Evolutionary conservation across 2,113 vertebrate genomes (phyloP), one percentile per base, ranked within the genome.

Genomic region (Isurus oxyrinchus): DNA sequence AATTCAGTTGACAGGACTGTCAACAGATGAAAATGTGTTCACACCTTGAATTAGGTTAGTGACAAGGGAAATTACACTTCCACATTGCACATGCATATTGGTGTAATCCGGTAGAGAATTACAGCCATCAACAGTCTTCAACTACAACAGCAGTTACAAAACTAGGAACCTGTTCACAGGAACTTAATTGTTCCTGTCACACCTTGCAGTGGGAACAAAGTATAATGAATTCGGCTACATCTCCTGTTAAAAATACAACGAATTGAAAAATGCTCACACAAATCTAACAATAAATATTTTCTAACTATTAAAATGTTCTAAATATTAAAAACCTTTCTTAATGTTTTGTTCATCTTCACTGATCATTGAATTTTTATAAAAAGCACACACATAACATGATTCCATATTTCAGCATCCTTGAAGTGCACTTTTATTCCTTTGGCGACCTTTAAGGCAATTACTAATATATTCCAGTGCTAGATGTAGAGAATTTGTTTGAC

Each of bases 11-110:
- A 69, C 40, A 53, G 10, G 23, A 69, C 40, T 95, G 44, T 53
- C 63, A 95, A 55, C 67, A 66, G 59, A 72, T 72, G 31, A 49
- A 95, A 14, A 95, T 21, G 16, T 14, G 14, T 72, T 72, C 94
- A 95, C 94, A 95, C 40, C 66, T 95, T 95, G 94, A 72, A 95
- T 53, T 95, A 95, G 27, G 14, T 53, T 35, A 55, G 66, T 95
- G 25, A 95, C 49, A 72, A 72, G 94, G 66, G 49, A 95, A 76
- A 94, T 63, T 94, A 94, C 90, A 94, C 59, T 40, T 94, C 35
- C 8, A 2, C 90, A 40, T 94, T 6, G n/a, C 59, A 94, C 35
- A 63, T 40, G 23, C n/a, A n/a, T 61, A 40, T 61, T 63, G 49
- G 44, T 14, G 19, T 76, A 72, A 95, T 95, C 49, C 14, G 27